Evolutionary conservation across 2,797 vertebrate species (phyloP).

Genomic region (Neosalanx taihuensis): DNA sequence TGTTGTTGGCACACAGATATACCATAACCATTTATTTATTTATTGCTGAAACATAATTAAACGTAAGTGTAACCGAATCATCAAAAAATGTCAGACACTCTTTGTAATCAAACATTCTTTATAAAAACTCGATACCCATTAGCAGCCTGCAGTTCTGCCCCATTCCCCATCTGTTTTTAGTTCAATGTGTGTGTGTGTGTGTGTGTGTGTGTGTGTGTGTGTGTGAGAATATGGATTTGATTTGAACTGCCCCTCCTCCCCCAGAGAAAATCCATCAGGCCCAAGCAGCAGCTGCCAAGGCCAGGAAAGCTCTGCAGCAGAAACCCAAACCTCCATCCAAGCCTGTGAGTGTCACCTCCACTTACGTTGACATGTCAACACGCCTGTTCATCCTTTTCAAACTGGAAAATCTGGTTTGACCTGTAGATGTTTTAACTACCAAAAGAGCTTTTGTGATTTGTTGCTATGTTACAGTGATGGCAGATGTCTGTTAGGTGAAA

Average conservation of each 20-base stretch:
- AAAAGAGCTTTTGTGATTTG: neutral
- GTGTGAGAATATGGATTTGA: too few species aligned
- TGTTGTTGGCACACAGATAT: too few species aligned
- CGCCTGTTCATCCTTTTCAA: neutral
- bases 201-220: too few species aligned
- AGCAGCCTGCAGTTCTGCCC: too few species aligned
- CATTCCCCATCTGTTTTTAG: too few species aligned
- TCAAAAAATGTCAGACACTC: too few species aligned
- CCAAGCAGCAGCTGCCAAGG: constrained; percentile 96
- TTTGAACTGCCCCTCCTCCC: constrained; percentile 20
- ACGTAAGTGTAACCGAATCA: too few species aligned
- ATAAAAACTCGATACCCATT: too few species aligned
- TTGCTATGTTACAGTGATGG: neutral
- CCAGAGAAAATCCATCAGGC: constrained; percentile 96
- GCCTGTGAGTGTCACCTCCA: constrained; percentile 74
- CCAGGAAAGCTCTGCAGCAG: constrained; percentile 94
- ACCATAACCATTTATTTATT: too few species aligned
- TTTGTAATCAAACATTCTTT: too few species aligned
- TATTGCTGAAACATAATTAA: too few species aligned
- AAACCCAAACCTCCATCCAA: constrained; percentile 94
- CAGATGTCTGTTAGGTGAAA: neutral
- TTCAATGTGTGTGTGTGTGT: too few species aligned
- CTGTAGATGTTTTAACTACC: neutral
- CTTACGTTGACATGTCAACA: neutral
- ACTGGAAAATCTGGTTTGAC: neutral